A percentile compares a stretch with the other conserved stretches of the same genome.
phyloP scores from a whole-genome alignment of 2,113 vertebrate species.

The Thamnaconus septentrionalis region DNA sequence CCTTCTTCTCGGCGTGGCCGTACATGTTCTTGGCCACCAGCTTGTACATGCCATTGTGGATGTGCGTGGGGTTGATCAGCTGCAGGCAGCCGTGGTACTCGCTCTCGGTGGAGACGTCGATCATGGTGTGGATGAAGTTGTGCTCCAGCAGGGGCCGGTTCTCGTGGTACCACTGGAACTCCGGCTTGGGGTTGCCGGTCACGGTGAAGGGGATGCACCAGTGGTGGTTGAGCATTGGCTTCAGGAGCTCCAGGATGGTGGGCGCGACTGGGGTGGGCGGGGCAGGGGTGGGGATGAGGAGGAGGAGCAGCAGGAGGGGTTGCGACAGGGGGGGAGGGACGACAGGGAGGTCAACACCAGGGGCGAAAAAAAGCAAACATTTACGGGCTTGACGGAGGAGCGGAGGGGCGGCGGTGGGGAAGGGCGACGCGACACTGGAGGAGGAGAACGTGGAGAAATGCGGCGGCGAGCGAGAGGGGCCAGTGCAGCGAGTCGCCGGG shows the following conservation, averaged over 20 bases:
- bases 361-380: conserved; percentile 7
- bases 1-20: conserved; percentile 84
- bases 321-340: conserved; percentile 22
- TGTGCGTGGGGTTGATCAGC: conserved; percentile 92
- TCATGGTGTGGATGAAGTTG: conserved; percentile 88
- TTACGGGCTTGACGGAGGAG: conserved; percentile 17
- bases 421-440: conserved; percentile 32
- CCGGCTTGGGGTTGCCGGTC: conserved; percentile 90
- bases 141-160: conserved; percentile 84
- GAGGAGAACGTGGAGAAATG: conserved; percentile 30
- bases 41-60: conserved; percentile 93
- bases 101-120: conserved; percentile 86
- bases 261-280: conserved; percentile 82
- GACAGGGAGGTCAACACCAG: conserved; percentile 45
- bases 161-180: conserved; percentile 89
- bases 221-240: conserved; percentile 86
- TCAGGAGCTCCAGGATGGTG: conserved; percentile 87
- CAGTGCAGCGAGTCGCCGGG: conserved; percentile 39
- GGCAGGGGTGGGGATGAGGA: too few species aligned
- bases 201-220: conserved; percentile 99
- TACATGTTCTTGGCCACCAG: conserved; percentile 88
- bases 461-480: conserved; percentile 38
- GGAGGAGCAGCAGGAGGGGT: conserved; percentile 29
- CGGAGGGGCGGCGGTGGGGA: background rate
- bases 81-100: conserved; percentile 96